phyloP scores from a whole-genome alignment of 1,140 invertebrate genomes.

The Gonioctena quinquepunctata region DNA sequence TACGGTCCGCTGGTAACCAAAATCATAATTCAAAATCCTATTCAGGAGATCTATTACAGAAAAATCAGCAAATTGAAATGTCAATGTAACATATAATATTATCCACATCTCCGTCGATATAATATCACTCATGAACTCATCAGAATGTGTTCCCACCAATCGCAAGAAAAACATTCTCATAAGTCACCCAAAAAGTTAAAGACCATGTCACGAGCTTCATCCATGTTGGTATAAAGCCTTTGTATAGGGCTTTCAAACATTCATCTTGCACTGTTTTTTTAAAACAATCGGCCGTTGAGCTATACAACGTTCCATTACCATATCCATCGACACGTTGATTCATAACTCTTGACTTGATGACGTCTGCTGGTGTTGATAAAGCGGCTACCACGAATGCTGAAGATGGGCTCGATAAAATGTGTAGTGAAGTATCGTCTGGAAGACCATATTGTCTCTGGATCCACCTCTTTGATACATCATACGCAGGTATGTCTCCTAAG shows the following conservation, averaged over 20 bases:
- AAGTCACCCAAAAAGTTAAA: slow-evolving; percentile 91
- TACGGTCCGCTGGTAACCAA: no score
- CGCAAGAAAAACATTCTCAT: slow-evolving; percentile 74
- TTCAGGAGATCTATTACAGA: no score
- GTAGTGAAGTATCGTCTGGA: slow-evolving; percentile 76
- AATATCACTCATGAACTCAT: no score
- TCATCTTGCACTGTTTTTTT: slow-evolving; percentile 88
- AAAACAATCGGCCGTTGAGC: slow-evolving; percentile 84
- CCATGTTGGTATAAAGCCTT: slow-evolving; percentile 94
- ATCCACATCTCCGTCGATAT: no score
- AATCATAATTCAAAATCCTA: no score
- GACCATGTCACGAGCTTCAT: slow-evolving; percentile 96
- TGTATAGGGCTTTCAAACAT: slow-evolving; percentile 88
- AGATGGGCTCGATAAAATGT: slow-evolving; percentile 77
- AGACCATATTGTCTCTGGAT: slow-evolving; percentile 75
- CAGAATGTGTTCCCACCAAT: slow-evolving; percentile 51
- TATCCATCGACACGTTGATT: slow-evolving; percentile 84
- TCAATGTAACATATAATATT: no score
- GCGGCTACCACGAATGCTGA: slow-evolving; percentile 86
- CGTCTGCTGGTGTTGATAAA: slow-evolving; percentile 89
- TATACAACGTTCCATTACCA: slow-evolving; percentile 78
- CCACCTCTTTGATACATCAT: slow-evolving; percentile 84
- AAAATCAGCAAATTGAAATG: no score
- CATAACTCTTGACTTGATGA: slow-evolving; percentile 91
- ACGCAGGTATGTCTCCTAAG: slow-evolving; percentile 85